phyloP scores from a whole-genome alignment of 2,888 invertebrate genomes.

The Tetanocera ferruginea region DNA sequence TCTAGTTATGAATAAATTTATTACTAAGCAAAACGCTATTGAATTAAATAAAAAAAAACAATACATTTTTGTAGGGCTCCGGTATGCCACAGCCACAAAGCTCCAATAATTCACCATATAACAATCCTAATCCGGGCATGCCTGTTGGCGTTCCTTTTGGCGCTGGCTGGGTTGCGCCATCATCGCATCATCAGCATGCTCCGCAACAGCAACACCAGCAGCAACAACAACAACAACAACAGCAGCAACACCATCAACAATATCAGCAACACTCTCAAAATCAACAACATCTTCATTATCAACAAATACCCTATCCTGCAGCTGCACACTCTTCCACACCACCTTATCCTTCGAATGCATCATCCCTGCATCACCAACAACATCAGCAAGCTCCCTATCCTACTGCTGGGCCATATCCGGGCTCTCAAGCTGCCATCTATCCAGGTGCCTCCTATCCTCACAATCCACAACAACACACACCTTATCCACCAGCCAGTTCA shows the following conservation, averaged over 20 bases:
- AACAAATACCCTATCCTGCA: slow-evolving; percentile 45
- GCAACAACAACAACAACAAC: slow-evolving; percentile 48
- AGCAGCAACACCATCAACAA: slow-evolving; percentile 30
- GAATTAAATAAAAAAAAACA: slow-evolving; percentile 9
- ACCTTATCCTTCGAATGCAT: slow-evolving; percentile 52
- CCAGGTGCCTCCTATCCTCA: slow-evolving; percentile 55
- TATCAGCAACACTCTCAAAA: slow-evolving; percentile 44
- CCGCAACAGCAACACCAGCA: slow-evolving; percentile 51
- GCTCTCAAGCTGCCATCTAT: slow-evolving; percentile 50
- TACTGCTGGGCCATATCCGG: slow-evolving; percentile 40
- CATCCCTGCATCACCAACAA: slow-evolving; percentile 40
- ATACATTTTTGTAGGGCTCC: slow-evolving; percentile 66
- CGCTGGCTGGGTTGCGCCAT: slow-evolving; percentile 64
- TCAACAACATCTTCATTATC: slow-evolving; percentile 49
- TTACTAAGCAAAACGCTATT: neutral
- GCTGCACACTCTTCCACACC: slow-evolving; percentile 9
- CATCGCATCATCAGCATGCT: slow-evolving; percentile 55
- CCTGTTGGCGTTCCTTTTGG: slow-evolving; percentile 63
- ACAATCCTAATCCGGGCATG: slow-evolving; percentile 49
- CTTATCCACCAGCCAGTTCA: slow-evolving; percentile 45
- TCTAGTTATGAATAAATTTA: neutral
- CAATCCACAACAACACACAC: slow-evolving; percentile 48
- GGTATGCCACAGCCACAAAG: slow-evolving; percentile 64
- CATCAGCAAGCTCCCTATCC: slow-evolving; percentile 44
- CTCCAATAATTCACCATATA: slow-evolving; percentile 49